A percentile compares a stretch with the other conserved stretches of the same genome.
phyloP scores from a whole-genome alignment of 2,888 invertebrate genomes.

The Leptinotarsa rubiginosa region DNA sequence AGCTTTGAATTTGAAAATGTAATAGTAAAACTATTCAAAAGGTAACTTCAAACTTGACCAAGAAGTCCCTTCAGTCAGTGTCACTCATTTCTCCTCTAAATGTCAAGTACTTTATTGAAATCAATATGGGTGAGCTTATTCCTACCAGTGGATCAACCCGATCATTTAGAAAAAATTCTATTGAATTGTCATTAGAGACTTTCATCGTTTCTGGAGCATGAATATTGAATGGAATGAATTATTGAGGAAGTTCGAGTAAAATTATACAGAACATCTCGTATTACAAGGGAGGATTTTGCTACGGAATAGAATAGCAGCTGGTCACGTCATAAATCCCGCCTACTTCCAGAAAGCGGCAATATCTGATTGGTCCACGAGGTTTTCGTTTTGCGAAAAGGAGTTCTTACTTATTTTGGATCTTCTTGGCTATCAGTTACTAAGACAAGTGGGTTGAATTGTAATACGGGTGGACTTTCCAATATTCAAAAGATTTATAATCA shows the following conservation, averaged over 20 bases:
- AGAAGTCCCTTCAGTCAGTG: neutral
- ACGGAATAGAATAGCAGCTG: conserved; percentile 24
- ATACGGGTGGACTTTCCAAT: neutral
- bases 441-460: neutral
- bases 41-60: too few relatives aligned
- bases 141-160: conserved; percentile 27
- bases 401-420: conserved; percentile 30
- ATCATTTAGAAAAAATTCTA: conserved; percentile 41
- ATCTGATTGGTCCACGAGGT: conserved; percentile 53
- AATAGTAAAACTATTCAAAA: too few relatives aligned
- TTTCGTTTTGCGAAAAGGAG: conserved; percentile 33
- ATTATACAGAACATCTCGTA: conserved; percentile 47
- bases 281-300: conserved; percentile 38
- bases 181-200: conserved; percentile 44
- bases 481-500: neutral
- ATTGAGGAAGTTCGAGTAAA: conserved; percentile 45
- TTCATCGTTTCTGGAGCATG: conserved; percentile 31
- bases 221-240: conserved; percentile 44
- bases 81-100: neutral
- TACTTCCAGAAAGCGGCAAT: conserved; percentile 20
- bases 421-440: conserved; percentile 18
- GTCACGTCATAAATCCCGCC: conserved; percentile 45
- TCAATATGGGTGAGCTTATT: conserved; percentile 2
- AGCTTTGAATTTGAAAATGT: too few relatives aligned
- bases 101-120: neutral